Evolutionary conservation across 2,797 vertebrate species (phyloP).

Genomic region (Parauchenoglanis punctatus): DNA sequence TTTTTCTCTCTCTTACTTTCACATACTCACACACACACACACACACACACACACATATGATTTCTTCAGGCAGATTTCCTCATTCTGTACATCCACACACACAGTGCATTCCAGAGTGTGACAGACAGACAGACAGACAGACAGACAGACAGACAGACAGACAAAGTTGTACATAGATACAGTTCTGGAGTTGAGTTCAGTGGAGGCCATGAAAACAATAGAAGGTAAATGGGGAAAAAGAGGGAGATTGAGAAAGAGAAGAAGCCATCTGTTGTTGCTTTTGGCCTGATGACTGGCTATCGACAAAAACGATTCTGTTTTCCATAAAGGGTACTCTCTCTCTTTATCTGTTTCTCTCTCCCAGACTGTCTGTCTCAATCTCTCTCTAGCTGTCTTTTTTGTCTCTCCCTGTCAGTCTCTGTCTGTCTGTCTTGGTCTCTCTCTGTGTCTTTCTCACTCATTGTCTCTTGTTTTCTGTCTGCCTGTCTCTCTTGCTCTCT

Average conservation of each 20-base stretch:
- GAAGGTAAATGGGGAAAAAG: not conserved
- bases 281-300: conserved; percentile 20
- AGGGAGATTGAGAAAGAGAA: conserved; percentile 5
- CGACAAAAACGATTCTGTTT: not conserved
- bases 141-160: not conserved
- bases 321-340: not conserved
- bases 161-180: not conserved
- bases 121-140: not conserved
- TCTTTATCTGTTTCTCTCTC: not conserved
- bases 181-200: not conserved
- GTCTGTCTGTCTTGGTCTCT: conserved; percentile 52
- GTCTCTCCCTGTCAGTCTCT: not conserved
- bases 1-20: not conserved
- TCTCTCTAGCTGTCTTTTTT: not conserved
- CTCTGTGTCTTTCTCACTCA: not conserved
- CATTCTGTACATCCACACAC: not conserved
- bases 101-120: not conserved
- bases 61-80: not conserved
- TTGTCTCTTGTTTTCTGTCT: not conserved
- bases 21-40: not conserved
- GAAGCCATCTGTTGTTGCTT: conserved; percentile 27
- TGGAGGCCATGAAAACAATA: conserved; percentile 6
- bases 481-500: conserved; percentile 58
- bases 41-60: not conserved
- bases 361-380: not conserved